These are phyloP conservation scores for Oryzias sinensis DNA, from an alignment of 2,797 vertebrate genomes.

Conservation along the genomic window DNA sequence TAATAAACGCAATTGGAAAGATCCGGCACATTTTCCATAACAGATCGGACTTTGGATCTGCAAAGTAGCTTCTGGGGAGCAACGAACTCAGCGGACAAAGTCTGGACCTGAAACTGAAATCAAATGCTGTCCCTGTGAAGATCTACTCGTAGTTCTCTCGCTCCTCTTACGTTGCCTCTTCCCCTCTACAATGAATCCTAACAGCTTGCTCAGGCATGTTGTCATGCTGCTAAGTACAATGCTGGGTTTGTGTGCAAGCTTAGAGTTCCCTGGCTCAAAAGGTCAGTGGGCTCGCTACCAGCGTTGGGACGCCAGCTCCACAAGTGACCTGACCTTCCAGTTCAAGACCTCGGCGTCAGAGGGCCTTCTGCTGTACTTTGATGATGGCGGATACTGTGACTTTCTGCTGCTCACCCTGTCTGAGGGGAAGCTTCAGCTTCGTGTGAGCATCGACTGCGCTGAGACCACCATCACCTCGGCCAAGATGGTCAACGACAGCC, in stretches of 20 bases:
- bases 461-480: constrained; percentile 85
- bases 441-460: constrained; percentile 91
- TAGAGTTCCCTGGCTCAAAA: constrained; percentile 93
- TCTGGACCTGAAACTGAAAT: constrained; percentile 42
- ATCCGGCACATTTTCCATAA: constrained; percentile 37
- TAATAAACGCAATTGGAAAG: constrained; percentile 39
- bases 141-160: constrained; percentile 45
- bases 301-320: constrained; percentile 95
- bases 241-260: constrained; percentile 82
- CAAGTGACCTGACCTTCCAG: constrained; percentile 93
- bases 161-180: constrained; percentile 24
- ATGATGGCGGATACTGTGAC: constrained; percentile 94
- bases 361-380: constrained; percentile 92
- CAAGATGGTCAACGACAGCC: constrained; percentile 88
- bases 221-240: constrained; percentile 85
- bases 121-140: constrained; percentile 66
- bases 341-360: constrained; percentile 91
- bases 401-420: constrained; percentile 88
- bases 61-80: constrained; percentile 59
- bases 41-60: constrained; percentile 34
- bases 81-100: constrained; percentile 57
- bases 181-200: constrained; percentile 79
- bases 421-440: constrained; percentile 87
- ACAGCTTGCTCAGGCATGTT: constrained; percentile 78
- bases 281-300: constrained; percentile 96